These are phyloP conservation scores for Perca fluviatilis DNA, from an alignment of 2,113 vertebrate species.

Conservation along the genomic window DNA sequence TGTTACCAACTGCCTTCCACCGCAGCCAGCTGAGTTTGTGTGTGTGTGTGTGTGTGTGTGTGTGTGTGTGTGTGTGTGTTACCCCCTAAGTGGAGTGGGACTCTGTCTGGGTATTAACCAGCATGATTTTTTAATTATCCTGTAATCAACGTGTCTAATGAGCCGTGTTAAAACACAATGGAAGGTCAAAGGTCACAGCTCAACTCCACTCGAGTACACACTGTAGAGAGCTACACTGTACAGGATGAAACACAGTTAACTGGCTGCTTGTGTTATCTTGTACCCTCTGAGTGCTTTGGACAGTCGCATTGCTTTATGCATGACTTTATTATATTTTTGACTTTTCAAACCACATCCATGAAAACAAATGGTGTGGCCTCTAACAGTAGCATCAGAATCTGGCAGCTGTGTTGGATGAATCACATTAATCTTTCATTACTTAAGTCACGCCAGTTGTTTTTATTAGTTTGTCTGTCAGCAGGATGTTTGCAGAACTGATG, in stretches of 20 bases:
- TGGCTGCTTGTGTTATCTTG: neutral
- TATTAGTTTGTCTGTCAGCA: constrained; percentile 28
- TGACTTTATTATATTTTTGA: neutral
- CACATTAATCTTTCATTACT: constrained; percentile 27
- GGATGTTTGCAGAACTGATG: constrained; percentile 21
- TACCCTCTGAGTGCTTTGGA: neutral
- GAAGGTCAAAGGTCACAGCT: constrained; percentile 42
- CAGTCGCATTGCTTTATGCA: neutral
- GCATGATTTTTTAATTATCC: constrained; percentile 52
- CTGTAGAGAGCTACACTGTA: no score
- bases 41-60: constrained; percentile 23
- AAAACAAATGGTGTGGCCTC: neutral
- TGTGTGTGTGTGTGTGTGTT: neutral
- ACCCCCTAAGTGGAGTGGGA: neutral
- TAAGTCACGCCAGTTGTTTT: constrained; percentile 18
- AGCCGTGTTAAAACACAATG: constrained; percentile 26
- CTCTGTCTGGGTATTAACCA: constrained; percentile 27
- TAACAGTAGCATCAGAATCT: neutral
- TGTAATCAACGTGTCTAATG: constrained; percentile 49
- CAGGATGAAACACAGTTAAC: neutral
- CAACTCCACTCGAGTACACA: neutral
- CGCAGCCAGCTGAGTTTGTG: neutral
- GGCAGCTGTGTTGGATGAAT: constrained; percentile 18
- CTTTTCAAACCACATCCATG: neutral
- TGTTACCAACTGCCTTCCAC: no score